Evolutionary conservation across 1,140 invertebrate species (phyloP).

Genomic region (Zaprionus taronus): DNA sequence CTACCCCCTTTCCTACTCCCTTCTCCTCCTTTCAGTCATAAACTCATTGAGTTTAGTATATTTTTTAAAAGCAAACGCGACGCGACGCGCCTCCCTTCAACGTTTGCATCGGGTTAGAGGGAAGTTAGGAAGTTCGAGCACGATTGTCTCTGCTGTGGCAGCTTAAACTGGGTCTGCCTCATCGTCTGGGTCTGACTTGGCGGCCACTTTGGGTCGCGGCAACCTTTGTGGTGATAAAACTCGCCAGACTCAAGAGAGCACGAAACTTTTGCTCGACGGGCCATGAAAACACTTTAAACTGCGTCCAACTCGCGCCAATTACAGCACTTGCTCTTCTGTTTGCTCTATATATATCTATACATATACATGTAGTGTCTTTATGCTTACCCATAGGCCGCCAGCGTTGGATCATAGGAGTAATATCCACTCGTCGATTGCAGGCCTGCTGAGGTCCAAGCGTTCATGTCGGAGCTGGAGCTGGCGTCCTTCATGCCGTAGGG

Average conservation of each 20-base stretch:
- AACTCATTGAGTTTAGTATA: conserved; percentile 59
- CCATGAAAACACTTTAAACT: conserved; percentile 64
- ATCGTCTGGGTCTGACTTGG: conserved; percentile 26
- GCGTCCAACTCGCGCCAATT: conserved; percentile 64
- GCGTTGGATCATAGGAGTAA: conserved; percentile 96
- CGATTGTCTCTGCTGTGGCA: conserved; percentile 34
- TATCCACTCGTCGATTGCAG: conserved; percentile 94
- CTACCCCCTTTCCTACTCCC: background rate
- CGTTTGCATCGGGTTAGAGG: conserved; percentile 21
- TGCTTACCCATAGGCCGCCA: conserved; percentile 95
- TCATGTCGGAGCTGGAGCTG: conserved; percentile 92
- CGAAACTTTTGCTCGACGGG: conserved; percentile 51
- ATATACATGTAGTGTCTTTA: background rate
- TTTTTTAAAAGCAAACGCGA: conserved; percentile 56
- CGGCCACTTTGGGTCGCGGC: conserved; percentile 37
- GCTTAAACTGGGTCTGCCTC: conserved; percentile 13
- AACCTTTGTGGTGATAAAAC: conserved; percentile 69
- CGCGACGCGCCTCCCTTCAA: conserved; percentile 8
- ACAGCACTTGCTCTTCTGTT: conserved; percentile 29
- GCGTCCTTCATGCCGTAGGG: conserved; percentile 95
- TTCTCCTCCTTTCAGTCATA: conserved; percentile 32
- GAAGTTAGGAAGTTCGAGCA: conserved; percentile 13
- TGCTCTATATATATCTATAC: background rate
- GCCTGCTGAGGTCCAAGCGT: conserved; percentile 93
- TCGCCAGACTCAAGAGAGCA: conserved; percentile 51